Evolutionary conservation across 2,113 vertebrate genomes (phyloP).

Genomic region (Ciconia maguari): DNA sequence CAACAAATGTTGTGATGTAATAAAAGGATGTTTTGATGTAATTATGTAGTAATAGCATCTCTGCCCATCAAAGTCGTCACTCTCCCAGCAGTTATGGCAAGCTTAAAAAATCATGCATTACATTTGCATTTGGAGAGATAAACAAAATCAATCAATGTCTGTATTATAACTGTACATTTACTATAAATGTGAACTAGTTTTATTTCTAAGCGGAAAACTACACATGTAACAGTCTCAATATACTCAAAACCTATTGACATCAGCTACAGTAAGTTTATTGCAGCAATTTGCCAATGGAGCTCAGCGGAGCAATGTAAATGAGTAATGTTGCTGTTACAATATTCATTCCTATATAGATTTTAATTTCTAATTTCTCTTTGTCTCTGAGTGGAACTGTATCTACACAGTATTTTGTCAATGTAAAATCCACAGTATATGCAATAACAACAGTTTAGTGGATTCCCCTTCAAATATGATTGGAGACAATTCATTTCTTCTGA

Average conservation of each 20-base stretch:
- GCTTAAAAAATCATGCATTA: not conserved
- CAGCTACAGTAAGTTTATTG: not conserved
- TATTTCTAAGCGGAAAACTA: not conserved
- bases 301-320: not conserved
- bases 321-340: not conserved
- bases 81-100: not conserved
- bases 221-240: not conserved
- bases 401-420: not conserved
- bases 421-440: not conserved
- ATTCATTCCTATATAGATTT: not conserved
- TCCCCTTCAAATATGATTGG: not conserved
- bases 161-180: not conserved
- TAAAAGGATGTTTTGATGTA: not conserved
- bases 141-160: not conserved
- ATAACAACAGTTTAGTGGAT: not conserved
- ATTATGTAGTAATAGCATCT: not conserved
- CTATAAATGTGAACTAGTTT: not conserved
- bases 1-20: not conserved
- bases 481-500: not conserved
- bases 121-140: not conserved
- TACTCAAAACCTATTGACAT: not conserved
- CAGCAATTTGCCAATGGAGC: not conserved
- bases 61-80: not conserved
- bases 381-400: not conserved
- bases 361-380: slow-evolving; percentile 18